phyloP scores from a whole-genome alignment of 2,113 vertebrate genomes.

The Podocnemis expansa region DNA sequence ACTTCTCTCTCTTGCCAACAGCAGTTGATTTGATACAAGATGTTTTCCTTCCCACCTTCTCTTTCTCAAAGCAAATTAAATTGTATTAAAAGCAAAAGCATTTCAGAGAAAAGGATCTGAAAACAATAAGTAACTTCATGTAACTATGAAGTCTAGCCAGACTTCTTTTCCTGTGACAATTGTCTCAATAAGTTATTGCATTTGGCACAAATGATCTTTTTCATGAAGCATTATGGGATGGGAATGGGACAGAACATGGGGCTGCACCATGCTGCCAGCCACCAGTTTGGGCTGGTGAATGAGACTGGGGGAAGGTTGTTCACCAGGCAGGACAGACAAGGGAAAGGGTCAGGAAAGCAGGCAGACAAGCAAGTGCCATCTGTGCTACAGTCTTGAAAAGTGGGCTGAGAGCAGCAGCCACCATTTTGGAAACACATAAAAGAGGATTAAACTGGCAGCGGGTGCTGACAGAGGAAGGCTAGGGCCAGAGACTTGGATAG shows the following conservation, averaged over 20 bases:
- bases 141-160: neutral
- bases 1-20: neutral
- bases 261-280: too few relatives aligned
- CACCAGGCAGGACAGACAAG: neutral
- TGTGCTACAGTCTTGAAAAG: neutral
- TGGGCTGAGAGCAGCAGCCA: neutral
- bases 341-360: neutral
- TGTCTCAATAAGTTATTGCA: too few relatives aligned
- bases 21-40: neutral
- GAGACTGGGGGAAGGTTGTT: neutral
- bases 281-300: neutral
- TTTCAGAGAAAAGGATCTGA: neutral
- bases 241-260: too few relatives aligned
- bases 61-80: neutral
- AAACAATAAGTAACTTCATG: neutral
- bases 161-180: too few relatives aligned
- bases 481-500: neutral
- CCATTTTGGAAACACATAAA: neutral
- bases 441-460: neutral
- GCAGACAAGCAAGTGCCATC: neutral
- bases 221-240: too few relatives aligned
- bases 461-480: neutral
- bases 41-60: neutral
- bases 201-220: too few relatives aligned
- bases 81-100: neutral